Percentiles rank a stretch among this genome's conserved stretches.
Evolutionary conservation across 2,113 vertebrate species (phyloP).

Genomic region (Hemiscyllium ocellatum): DNA sequence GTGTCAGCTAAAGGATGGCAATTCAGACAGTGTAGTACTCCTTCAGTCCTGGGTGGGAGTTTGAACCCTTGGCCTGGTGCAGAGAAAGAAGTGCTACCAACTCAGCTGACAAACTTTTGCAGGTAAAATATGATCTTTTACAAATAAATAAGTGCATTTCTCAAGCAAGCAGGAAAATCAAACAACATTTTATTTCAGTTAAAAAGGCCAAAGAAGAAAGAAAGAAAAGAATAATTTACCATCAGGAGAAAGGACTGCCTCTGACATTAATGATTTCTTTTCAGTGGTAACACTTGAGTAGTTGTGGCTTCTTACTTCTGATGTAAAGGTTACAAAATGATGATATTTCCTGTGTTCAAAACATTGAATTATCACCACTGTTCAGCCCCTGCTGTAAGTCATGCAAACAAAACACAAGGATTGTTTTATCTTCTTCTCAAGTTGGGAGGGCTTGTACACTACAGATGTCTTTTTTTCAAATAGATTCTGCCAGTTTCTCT

Average conservation of each 20-base stretch:
- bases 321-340: not conserved
- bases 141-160: not conserved
- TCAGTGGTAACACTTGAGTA: not conserved
- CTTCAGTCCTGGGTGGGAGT: not conserved
- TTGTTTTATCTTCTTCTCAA: not conserved
- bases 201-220: not conserved
- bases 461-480: not conserved
- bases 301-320: not conserved
- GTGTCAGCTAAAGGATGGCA: not conserved
- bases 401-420: not conserved
- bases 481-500: not conserved
- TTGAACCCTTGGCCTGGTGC: not conserved
- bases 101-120: not conserved
- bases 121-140: not conserved
- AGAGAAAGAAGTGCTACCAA: not conserved
- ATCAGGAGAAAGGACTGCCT: not conserved
- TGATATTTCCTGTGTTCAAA: not conserved
- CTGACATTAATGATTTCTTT: not conserved
- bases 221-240: not conserved
- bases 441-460: not conserved
- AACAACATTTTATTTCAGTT: not conserved
- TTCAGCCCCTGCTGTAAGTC: not conserved
- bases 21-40: not conserved
- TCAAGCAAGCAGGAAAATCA: not conserved
- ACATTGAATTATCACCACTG: not conserved